Base-by-base conservation (phyloP, 2,113 vertebrate species). In the Aramus guarauna region DNA sequence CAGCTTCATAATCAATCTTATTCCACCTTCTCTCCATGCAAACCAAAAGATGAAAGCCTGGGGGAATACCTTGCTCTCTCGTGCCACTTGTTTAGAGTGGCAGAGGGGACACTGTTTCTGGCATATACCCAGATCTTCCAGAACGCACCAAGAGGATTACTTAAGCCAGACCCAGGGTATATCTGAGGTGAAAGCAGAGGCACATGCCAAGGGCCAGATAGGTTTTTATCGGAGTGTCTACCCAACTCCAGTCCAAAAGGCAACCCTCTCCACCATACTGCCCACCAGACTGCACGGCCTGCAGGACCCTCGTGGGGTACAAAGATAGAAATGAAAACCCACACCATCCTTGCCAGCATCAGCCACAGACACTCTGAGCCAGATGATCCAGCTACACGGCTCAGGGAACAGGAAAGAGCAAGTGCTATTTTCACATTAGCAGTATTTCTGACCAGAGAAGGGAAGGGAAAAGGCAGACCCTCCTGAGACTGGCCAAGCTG, bases 241-340 rank as follows among this genome's bases (percentile, higher is more conserved):
- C 23, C 23, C 45, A 69, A 16, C 22, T 32, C 24, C 76, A 89
- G 39, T 6, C 24, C 55, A 39, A 15, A 5, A 66, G 24, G 12
- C 12, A 69, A 27, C 8, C 3, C 6, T 50, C 20, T 45, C 47
- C n/a, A 30, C 39, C 48, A 47, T 11, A 67, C 48, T 5, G 13
- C 17, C 71, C 2, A 0, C 34, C 24, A 64, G 27, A 55, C 14
- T 22, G 9, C 78, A 36, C 18, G 85, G 34, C 22, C 55, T 30
- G 30, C 15, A 29, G 0, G 0, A 29, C 6, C 14, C 24, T 45
- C 7, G 3, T 6, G n/a, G 15, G 27, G 13, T 17, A 39, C 30
- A 29, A 34, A 34, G 14, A 17, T 5, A 27, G n/a, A 85, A 85
- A 39, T 12, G 9, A 29, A 22, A 63, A 18, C 22, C 16, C 58